A percentile compares a stretch with the other conserved stretches of the same genome.
phyloP scores from a whole-genome alignment of 2,797 vertebrate genomes.

The Sebastes elongatus region DNA sequence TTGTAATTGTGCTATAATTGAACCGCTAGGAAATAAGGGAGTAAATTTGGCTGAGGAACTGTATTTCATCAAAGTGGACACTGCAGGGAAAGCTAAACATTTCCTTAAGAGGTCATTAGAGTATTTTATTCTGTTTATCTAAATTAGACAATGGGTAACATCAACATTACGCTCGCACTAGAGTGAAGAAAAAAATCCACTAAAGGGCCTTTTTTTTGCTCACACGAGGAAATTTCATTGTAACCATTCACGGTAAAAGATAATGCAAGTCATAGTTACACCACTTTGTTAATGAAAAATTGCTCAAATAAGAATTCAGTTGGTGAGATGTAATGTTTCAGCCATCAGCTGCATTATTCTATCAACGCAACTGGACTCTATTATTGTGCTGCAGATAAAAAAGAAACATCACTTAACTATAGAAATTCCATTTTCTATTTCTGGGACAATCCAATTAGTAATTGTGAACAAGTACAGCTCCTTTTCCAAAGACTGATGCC shows the following conservation, averaged over 20 bases:
- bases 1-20: constrained; percentile 31
- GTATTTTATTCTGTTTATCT: constrained; percentile 44
- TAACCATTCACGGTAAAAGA: constrained; percentile 9
- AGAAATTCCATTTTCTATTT: constrained; percentile 52
- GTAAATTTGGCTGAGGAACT: constrained; percentile 9
- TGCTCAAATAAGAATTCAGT: constrained; percentile 30
- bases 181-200: constrained; percentile 7
- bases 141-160: constrained; percentile 38
- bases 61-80: constrained; percentile 28
- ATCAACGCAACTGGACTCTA: constrained; percentile 43
- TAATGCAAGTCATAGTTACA: constrained; percentile 16
- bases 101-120: constrained; percentile 33
- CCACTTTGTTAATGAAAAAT: constrained; percentile 35
- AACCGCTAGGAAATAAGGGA: constrained; percentile 35
- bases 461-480: constrained; percentile 54
- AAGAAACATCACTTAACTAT: constrained; percentile 46
- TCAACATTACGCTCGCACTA: constrained; percentile 18
- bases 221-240: constrained; percentile 12
- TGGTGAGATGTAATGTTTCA: constrained; percentile 21
- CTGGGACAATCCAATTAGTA: constrained; percentile 58
- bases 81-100: constrained; percentile 1
- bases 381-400: constrained; percentile 52
- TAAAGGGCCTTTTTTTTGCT: constrained; percentile 8
- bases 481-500: constrained; percentile 29
- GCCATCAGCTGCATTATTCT: constrained; percentile 42